phyloP scores from a whole-genome alignment of 1,140 invertebrate species.

The Melipona quadrifasciata region DNA sequence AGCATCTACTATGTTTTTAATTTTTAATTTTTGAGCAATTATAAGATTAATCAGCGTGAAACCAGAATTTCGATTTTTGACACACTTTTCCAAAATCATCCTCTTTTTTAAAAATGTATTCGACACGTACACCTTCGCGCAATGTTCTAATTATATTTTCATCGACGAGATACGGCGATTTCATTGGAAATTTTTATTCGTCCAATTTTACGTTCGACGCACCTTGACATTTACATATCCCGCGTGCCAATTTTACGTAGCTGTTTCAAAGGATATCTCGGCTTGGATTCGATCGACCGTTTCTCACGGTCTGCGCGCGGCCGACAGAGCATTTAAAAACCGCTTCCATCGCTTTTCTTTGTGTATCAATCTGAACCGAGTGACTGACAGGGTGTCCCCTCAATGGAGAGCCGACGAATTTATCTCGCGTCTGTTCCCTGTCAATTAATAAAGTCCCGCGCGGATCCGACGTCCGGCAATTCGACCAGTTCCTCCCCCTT shows the following conservation, averaged over 20 bases:
- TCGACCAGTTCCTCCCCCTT: neutral
- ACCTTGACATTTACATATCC: too few species aligned
- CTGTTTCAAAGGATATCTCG: neutral
- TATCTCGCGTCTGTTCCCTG: constrained; percentile 38
- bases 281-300: neutral
- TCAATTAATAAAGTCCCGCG: constrained; percentile 38
- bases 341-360: constrained; percentile 36
- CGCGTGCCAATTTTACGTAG: neutral
- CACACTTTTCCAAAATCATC: neutral
- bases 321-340: constrained; percentile 21
- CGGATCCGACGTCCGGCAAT: constrained; percentile 24
- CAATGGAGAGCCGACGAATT: constrained; percentile 39
- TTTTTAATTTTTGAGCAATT: too few species aligned
- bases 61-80: neutral
- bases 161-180: neutral
- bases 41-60: neutral
- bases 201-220: neutral
- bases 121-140: too few species aligned
- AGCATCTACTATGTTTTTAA: too few species aligned
- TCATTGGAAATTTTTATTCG: neutral
- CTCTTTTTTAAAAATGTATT: neutral
- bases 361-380: constrained; percentile 33
- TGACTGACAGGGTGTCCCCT: neutral
- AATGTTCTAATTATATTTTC: neutral
- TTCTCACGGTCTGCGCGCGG: constrained; percentile 30